Evolutionary conservation across 92 coral and sea anemone species (phyloP).

Genomic region (Chrysogorgia sp.): DNA sequence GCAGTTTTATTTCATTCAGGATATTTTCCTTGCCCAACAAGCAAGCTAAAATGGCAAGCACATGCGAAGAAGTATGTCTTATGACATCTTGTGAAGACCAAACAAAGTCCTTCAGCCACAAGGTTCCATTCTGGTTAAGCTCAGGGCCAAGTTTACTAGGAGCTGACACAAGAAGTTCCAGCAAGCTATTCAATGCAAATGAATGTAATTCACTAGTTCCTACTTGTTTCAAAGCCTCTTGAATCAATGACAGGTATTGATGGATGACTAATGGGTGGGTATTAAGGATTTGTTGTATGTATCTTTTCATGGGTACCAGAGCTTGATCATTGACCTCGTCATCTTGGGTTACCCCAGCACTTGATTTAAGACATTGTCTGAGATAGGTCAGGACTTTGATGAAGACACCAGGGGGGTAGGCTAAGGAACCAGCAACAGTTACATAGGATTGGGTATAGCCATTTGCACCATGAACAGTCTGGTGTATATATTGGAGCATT

Average conservation of each 20-base stretch:
- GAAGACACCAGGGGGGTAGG: constrained; percentile 19
- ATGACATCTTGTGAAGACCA: constrained; percentile 80
- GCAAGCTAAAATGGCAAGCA: constrained; percentile 80
- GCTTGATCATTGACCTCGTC: constrained; percentile 72
- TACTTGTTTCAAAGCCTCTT: constrained; percentile 76
- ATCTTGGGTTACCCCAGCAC: constrained; percentile 90
- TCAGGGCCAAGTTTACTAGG: constrained; percentile 61
- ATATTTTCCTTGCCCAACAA: constrained; percentile 67
- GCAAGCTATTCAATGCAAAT: constrained; percentile 77
- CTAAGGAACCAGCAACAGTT: constrained; percentile 28
- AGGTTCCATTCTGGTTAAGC: constrained; percentile 10
- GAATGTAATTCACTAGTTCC: constrained; percentile 92
- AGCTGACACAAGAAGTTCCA: constrained; percentile 86
- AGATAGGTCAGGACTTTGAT: constrained; percentile 75
- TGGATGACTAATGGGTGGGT: constrained; percentile 64
- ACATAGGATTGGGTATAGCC: constrained; percentile 36
- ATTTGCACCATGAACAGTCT: constrained; percentile 11
- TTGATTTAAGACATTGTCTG: constrained; percentile 72
- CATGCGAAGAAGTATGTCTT: constrained; percentile 78
- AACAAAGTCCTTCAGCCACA: constrained; percentile 84
- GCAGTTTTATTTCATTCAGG: constrained; percentile 56
- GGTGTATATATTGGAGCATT: constrained; percentile 78
- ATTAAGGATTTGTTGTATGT: constrained; percentile 49
- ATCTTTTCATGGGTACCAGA: constrained; percentile 69
- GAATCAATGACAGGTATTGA: constrained; percentile 72